Evolutionary conservation across 1,140 invertebrate species (phyloP).

Genomic region (Papilio machaon): DNA sequence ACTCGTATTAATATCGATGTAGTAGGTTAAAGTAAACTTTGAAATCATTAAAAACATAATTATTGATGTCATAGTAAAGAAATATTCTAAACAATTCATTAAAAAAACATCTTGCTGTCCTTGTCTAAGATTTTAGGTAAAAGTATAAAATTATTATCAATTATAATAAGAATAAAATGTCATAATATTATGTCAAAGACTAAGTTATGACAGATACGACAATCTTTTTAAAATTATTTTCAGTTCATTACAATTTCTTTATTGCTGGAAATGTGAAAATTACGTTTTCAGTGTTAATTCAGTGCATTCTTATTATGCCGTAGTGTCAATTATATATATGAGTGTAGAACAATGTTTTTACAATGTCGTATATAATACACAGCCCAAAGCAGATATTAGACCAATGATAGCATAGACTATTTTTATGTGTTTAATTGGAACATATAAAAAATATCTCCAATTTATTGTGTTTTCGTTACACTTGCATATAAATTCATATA

Average conservation of each 20-base stretch:
- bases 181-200: neutral
- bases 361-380: neutral
- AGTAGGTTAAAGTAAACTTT: neutral
- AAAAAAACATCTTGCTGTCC: constrained; percentile 32
- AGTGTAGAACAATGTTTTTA: neutral
- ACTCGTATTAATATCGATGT: constrained; percentile 20
- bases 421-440: no score
- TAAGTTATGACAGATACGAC: neutral
- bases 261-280: neutral
- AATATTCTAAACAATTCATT: constrained; percentile 11
- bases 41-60: neutral
- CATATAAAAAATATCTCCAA: neutral
- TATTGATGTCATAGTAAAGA: constrained; percentile 28
- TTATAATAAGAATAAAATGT: neutral
- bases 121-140: constrained; percentile 28
- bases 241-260: neutral
- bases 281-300: neutral
- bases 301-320: no score
- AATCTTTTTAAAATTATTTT: neutral
- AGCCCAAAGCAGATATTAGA: neutral
- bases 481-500: neutral
- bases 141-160: constrained; percentile 15
- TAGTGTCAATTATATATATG: no score
- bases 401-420: no score
- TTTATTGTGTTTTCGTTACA: neutral